Conservation (phyloP, 2,888 invertebrate species). For the Eupsilia transversa region DNA sequence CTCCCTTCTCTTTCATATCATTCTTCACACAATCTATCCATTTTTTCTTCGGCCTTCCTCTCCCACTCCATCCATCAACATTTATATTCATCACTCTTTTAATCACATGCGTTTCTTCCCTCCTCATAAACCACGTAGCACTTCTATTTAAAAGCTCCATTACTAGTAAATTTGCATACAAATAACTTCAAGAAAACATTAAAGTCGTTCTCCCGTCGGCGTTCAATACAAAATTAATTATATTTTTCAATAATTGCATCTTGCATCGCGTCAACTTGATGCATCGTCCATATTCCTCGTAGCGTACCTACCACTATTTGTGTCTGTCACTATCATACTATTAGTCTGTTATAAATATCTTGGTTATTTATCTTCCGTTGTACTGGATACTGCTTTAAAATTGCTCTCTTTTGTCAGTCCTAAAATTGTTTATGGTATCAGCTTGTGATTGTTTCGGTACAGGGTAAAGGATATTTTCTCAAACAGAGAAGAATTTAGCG, state of each 20-base stretch:
- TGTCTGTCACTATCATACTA: constrained; percentile 31
- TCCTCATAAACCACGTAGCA: too few species aligned
- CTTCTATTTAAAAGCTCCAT: not conserved
- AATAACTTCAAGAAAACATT: not conserved
- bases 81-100: too few species aligned
- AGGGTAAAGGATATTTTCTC: not conserved
- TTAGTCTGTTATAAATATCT: constrained; percentile 30
- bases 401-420: not conserved
- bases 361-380: constrained; percentile 15
- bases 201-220: not conserved
- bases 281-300: constrained; percentile 19
- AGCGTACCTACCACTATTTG: constrained; percentile 22
- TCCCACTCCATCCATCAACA: too few species aligned
- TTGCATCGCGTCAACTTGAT: constrained; percentile 34
- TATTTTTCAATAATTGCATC: constrained; percentile 44
- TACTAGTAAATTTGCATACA: not conserved
- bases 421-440: not conserved
- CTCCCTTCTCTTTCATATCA: too few species aligned
- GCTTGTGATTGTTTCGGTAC: not conserved
- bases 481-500: not conserved
- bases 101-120: too few species aligned
- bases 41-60: too few species aligned
- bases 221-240: constrained; percentile 32
- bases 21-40: too few species aligned
- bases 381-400: not conserved